These are phyloP conservation scores for Brachionus calyciflorus DNA, from an alignment of 1,140 invertebrate genomes.

Conservation along the genomic window DNA sequence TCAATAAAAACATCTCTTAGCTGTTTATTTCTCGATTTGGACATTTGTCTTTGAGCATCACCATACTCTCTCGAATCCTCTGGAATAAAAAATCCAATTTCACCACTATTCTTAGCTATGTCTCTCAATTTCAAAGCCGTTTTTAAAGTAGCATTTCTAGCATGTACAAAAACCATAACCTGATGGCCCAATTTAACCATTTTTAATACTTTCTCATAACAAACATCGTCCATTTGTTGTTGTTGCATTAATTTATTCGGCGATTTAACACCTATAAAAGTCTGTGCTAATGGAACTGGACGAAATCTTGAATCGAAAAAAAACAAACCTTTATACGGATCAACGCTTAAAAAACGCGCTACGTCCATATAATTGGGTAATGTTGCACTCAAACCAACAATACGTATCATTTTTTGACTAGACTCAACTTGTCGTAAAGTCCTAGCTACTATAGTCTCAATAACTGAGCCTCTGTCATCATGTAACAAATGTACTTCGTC, in stretches of 20 bases:
- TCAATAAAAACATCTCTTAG: constrained; percentile 70
- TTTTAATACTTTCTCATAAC: constrained; percentile 85
- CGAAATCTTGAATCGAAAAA: constrained; percentile 95
- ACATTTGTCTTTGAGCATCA: constrained; percentile 64
- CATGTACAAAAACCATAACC: constrained; percentile 98
- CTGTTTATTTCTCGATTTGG: constrained; percentile 65
- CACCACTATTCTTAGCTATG: constrained; percentile 56
- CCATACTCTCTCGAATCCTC: constrained; percentile 53
- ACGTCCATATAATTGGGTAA: constrained; percentile 97
- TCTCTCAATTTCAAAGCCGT: constrained; percentile 70
- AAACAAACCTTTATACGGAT: constrained; percentile 85
- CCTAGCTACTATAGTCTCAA: constrained; percentile 91
- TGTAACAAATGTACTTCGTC: constrained; percentile 98
- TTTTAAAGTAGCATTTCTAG: constrained; percentile 85
- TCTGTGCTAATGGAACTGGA: constrained; percentile 85
- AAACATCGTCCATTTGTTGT: constrained; percentile 83
- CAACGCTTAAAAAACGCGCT: constrained; percentile 86
- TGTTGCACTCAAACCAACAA: constrained; percentile 95
- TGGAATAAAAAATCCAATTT: constrained; percentile 57
- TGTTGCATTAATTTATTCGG: constrained; percentile 73
- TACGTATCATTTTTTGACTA: constrained; percentile 91
- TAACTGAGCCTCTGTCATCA: constrained; percentile 92
- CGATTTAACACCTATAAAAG: constrained; percentile 70
- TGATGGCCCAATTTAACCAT: constrained; percentile 86
- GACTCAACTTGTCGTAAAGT: constrained; percentile 87